Evolutionary conservation across 1,140 invertebrate genomes (phyloP).

Genomic region (Bombus vancouverensis): DNA sequence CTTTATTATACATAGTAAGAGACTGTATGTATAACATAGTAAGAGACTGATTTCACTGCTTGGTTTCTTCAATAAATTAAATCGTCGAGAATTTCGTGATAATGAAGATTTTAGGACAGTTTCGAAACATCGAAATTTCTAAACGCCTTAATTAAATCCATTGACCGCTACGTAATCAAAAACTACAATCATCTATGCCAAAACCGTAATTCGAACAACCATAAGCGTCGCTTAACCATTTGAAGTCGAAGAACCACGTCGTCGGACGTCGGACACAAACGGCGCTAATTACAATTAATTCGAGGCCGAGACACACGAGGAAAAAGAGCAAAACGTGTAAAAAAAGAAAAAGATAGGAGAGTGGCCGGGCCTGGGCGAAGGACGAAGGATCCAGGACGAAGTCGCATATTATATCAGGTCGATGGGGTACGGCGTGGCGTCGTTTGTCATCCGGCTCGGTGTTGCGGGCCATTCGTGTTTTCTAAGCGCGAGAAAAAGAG

Average conservation of each 20-base stretch:
- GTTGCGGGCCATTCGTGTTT: conserved; percentile 67
- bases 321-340: background rate
- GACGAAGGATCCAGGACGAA: conserved; percentile 58
- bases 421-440: conserved; percentile 63
- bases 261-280: conserved; percentile 16
- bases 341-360: background rate
- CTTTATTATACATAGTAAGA: too few species aligned
- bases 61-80: too few species aligned
- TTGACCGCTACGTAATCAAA: background rate
- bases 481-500: conserved; percentile 64
- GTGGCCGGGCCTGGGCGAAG: conserved; percentile 1
- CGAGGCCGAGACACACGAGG: conserved; percentile 1
- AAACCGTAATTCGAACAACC: background rate
- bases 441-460: conserved; percentile 74
- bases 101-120: too few species aligned
- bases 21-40: too few species aligned
- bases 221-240: background rate
- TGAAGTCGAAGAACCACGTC: too few species aligned
- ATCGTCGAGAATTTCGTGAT: too few species aligned
- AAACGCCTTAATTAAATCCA: background rate
- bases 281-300: conserved; percentile 52
- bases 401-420: conserved; percentile 69
- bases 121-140: background rate
- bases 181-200: background rate
- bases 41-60: too few species aligned